Evolutionary conservation across 1,140 invertebrate genomes (phyloP).

Genomic region (Manduca sexta): DNA sequence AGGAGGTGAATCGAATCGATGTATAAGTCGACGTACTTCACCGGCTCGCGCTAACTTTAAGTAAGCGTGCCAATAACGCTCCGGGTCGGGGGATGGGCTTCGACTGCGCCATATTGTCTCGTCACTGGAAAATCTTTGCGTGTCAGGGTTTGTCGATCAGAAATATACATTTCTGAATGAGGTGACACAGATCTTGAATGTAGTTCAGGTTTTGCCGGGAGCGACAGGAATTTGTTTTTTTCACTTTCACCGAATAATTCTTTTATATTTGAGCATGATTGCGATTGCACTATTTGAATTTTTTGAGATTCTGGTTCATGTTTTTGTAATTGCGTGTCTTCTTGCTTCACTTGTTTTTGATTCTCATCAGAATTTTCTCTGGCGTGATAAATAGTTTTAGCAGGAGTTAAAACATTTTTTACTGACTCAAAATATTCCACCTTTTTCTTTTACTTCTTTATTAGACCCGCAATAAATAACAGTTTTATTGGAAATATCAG

Average conservation of each 20-base stretch:
- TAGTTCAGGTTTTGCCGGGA: slow-evolving; percentile 51
- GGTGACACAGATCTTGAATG: slow-evolving; percentile 60
- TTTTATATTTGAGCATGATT: slow-evolving; percentile 83
- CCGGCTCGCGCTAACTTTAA: slow-evolving; percentile 81
- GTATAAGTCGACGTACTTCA: slow-evolving; percentile 81
- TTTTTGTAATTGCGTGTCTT: slow-evolving; percentile 7
- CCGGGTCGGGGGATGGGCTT: slow-evolving; percentile 79
- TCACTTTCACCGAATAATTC: slow-evolving; percentile 84
- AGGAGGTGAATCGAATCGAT: slow-evolving; percentile 79
- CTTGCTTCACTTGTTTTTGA: slow-evolving; percentile 29
- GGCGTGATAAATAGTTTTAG: slow-evolving; percentile 63
- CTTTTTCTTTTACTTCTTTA: slow-evolving; percentile 80
- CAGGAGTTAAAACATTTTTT: slow-evolving; percentile 28
- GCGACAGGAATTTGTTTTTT: slow-evolving; percentile 62
- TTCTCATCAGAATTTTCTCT: slow-evolving; percentile 72
- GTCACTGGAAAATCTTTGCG: slow-evolving; percentile 74
- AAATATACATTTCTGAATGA: slow-evolving; percentile 49
- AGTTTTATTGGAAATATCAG: slow-evolving; percentile 79
- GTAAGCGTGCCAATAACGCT: slow-evolving; percentile 80
- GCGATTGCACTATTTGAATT: slow-evolving; percentile 72
- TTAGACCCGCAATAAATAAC: slow-evolving; percentile 74
- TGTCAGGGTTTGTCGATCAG: slow-evolving; percentile 60
- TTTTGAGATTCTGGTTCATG: slow-evolving; percentile 16
- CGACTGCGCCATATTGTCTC: slow-evolving; percentile 78
- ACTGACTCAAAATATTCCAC: slow-evolving; percentile 87